Base-by-base conservation (phyloP, 1,140 invertebrate genomes). In the Eufriesea mexicana region DNA sequence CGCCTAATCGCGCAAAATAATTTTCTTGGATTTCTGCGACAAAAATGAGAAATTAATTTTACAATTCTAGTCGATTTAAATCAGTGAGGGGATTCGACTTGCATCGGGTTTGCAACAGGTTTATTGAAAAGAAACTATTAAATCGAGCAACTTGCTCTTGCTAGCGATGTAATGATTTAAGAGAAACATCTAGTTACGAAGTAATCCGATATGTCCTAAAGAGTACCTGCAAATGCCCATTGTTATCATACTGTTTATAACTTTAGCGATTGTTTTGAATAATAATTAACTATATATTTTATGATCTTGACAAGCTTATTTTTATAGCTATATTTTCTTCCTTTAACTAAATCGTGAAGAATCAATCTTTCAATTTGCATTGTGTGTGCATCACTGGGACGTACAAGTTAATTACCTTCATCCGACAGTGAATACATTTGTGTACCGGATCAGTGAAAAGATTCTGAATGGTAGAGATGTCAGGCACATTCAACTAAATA, bases 321-420 rank as follows among this genome's bases (percentile, higher is more conserved):
- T 64, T 10, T 73, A 5, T 18, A 42, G 4, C 23, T 23, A 14
- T 18, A 55, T 57, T 7, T 42, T 47, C 35, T 51, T 51, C 8
- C 7, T n/a, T 20, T 47, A 25, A 7, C 47, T 45, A 0, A n/a
- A 25, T 2, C 2, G 42, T 35, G 14, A 2, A 62, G n/a, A n/a
- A n/a, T n/a, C n/a, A n/a, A n/a, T n/a, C n/a, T 51, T 62, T 62
- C 9, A 23, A 8, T 51, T 51, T 23, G 8, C 12, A 54, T 45
- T 45, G 70, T 47, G 10, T 2, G 2, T 2, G 6, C n/a, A 42
- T 64, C 7, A 14, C 14, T 35, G 71, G 6, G n/a, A 45, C 20
- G n/a, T 45, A 79, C 57, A 79, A 73, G 78, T 64, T 74, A 74
- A 80, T 80, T 59, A 55, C 23, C 47, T 20, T 42, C 23, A 9